A percentile compares a stretch with the other conserved stretches of the same genome.
Evolutionary conservation across 2,888 invertebrate species (phyloP).

Genomic region (Pollenia amentaria): DNA sequence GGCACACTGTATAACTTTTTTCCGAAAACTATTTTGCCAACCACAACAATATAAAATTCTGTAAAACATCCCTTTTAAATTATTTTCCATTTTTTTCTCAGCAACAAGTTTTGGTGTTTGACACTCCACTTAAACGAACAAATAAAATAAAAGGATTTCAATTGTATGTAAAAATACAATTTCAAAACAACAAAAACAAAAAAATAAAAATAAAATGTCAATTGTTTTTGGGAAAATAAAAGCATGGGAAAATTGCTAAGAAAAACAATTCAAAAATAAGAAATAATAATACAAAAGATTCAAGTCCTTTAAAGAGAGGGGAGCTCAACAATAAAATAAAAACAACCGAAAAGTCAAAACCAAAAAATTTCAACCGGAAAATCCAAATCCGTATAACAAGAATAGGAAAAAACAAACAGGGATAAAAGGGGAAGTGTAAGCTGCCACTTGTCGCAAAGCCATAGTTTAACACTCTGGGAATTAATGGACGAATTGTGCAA

Average conservation of each 20-base stretch:
- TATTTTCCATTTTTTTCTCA: constrained; percentile 13
- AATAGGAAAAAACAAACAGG: constrained; percentile 39
- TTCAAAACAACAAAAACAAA: constrained; percentile 23
- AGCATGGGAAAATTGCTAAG: constrained; percentile 66
- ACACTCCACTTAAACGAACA: constrained; percentile 18
- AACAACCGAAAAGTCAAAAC: constrained; percentile 68
- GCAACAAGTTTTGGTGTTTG: constrained; percentile 61
- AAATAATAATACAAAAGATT: not conserved
- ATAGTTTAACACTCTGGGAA: constrained; percentile 73
- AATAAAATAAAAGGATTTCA: constrained; percentile 62
- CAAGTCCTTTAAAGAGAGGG: constrained; percentile 15
- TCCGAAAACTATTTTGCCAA: not conserved
- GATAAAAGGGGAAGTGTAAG: constrained; percentile 56
- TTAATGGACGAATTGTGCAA: constrained; percentile 60
- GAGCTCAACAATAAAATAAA: constrained; percentile 51
- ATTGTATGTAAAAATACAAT: constrained; percentile 44
- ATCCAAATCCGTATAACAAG: constrained; percentile 65
- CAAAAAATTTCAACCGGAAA: constrained; percentile 72
- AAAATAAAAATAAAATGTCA: constrained; percentile 42
- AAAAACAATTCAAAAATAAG: constrained; percentile 61
- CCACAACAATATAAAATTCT: constrained; percentile 12
- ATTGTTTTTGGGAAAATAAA: constrained; percentile 40
- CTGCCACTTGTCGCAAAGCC: constrained; percentile 69
- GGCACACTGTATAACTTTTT: not conserved
- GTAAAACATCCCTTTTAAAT: not conserved